Conservation (phyloP, 2,113 vertebrate genomes). For the Stictonetta naevosa region DNA sequence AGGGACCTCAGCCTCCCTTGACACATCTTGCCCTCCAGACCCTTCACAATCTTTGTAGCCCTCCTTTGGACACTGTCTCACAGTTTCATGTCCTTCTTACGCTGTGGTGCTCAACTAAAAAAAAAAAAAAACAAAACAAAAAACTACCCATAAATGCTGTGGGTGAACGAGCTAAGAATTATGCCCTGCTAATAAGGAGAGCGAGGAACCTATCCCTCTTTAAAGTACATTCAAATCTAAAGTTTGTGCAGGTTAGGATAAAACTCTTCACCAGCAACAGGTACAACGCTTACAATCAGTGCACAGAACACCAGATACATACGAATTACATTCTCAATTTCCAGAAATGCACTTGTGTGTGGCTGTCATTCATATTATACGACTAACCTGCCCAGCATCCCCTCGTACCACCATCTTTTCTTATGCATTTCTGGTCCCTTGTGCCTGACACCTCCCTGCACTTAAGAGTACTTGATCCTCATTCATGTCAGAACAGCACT, state of each 20-base stretch:
- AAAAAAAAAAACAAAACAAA: no score
- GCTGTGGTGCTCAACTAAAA: no score
- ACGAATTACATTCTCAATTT: not conserved
- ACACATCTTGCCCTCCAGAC: not conserved
- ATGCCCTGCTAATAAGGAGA: not conserved
- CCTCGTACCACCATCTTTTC: not conserved
- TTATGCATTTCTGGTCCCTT: not conserved
- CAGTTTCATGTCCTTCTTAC: not conserved
- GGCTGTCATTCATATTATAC: not conserved
- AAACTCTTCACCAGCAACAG: not conserved
- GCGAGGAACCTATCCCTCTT: not conserved
- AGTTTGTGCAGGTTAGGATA: not conserved
- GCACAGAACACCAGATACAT: not conserved
- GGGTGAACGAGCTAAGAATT: not conserved
- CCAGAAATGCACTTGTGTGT: not conserved
- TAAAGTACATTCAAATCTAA: rapidly evolving
- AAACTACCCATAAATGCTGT: not conserved
- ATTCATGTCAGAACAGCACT: not conserved
- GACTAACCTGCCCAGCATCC: not conserved
- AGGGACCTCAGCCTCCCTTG: not conserved
- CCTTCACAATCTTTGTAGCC: not conserved
- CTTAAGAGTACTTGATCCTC: not conserved
- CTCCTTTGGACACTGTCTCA: not conserved
- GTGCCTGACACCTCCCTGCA: not conserved
- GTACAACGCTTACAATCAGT: not conserved